Evolutionary conservation across 2,888 invertebrate genomes (phyloP).

Genomic region (Sipha maydis): DNA sequence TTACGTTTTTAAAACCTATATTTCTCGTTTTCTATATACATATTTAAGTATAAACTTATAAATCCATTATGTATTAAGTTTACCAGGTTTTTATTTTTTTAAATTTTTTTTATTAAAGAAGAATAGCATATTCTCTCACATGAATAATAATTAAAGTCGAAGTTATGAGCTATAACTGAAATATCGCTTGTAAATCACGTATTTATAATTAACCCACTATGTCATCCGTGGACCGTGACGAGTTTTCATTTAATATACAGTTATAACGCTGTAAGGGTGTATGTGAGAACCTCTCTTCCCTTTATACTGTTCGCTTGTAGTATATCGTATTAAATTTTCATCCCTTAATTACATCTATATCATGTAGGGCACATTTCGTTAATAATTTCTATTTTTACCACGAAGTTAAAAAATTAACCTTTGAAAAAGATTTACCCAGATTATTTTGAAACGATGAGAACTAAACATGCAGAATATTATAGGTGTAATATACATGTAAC

Average conservation of each 20-base stretch:
- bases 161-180: constrained; percentile 21
- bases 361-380: background rate
- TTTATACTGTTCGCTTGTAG: background rate
- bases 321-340: constrained; percentile 1
- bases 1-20: background rate
- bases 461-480: background rate
- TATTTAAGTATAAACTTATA: background rate
- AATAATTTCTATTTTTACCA: background rate
- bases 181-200: constrained; percentile 48
- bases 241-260: constrained; percentile 40
- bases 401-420: background rate
- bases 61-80: background rate
- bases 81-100: background rate
- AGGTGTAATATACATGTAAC: background rate
- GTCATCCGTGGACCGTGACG: constrained; percentile 57
- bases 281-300: background rate
- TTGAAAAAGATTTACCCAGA: background rate
- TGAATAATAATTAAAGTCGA: constrained; percentile 31
- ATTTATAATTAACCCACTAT: constrained; percentile 59
- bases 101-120: background rate
- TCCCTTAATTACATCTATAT: background rate
- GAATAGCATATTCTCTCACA: background rate
- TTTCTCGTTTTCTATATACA: background rate
- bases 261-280: background rate
- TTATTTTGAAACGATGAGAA: background rate